A percentile compares a stretch with the other conserved stretches of the same genome.
These are phyloP conservation scores for Dipodomys stephensi DNA, from an alignment of 2,113 vertebrate genomes.

Conservation along the genomic window DNA sequence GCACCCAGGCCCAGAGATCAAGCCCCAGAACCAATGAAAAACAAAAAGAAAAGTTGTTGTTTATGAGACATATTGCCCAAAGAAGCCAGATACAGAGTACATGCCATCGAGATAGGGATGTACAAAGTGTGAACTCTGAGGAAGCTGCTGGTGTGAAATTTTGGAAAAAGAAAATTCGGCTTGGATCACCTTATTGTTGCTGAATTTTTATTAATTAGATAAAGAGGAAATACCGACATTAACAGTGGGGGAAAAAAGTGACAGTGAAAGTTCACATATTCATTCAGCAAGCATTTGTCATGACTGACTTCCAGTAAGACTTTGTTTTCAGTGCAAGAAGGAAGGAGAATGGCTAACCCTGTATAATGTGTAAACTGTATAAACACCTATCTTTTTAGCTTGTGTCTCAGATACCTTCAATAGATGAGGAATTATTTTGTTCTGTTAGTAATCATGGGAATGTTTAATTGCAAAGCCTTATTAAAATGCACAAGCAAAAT, in stretches of 20 bases:
- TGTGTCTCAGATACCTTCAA: not conserved
- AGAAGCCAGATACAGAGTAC: too few species aligned
- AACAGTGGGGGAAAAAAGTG: conserved; percentile 2
- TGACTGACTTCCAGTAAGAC: not conserved
- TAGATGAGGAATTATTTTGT: not conserved
- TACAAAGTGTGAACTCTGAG: not conserved
- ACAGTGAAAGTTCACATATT: not conserved
- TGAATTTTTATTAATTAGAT: not conserved
- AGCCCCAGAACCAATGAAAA: too few species aligned
- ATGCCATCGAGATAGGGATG: not conserved
- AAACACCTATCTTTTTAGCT: not conserved
- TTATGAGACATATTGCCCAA: too few species aligned
- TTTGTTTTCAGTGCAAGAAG: not conserved
- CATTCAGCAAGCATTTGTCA: not conserved
- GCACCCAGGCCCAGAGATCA: too few species aligned
- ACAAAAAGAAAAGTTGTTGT: too few species aligned
- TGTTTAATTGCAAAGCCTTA: not conserved
- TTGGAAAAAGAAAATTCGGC: not conserved
- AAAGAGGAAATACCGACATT: not conserved
- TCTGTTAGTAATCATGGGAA: not conserved
- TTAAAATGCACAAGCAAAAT: not conserved
- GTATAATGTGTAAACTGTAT: not conserved
- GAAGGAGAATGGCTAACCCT: not conserved
- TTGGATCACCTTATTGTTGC: not conserved
- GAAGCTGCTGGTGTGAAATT: not conserved